Conservation (phyloP, 2,797 vertebrate species). For the Sciaenops ocellatus region DNA sequence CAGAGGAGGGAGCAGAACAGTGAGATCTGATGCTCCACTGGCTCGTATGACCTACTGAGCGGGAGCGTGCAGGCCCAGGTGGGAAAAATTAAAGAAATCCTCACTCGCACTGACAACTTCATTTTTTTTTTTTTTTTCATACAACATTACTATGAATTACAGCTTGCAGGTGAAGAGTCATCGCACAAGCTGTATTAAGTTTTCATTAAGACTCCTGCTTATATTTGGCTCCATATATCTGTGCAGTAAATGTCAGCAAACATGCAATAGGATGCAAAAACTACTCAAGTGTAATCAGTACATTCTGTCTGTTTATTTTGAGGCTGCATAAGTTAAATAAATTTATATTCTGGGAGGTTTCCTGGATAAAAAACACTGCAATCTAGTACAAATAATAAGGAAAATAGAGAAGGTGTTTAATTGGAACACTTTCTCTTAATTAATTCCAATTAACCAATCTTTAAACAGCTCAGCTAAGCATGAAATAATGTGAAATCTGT, state of each 20-base stretch:
- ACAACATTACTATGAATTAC: not conserved
- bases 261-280: not conserved
- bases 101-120: conserved; percentile 36
- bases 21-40: conserved; percentile 67
- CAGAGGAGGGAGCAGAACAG: conserved; percentile 71
- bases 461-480: not conserved
- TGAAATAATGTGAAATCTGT: not conserved
- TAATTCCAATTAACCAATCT: not conserved
- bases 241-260: not conserved
- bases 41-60: conserved; percentile 64
- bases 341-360: not conserved
- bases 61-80: conserved; percentile 69
- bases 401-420: not conserved
- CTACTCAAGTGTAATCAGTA: not conserved
- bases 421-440: not conserved
- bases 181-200: not conserved
- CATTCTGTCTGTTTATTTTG: not conserved
- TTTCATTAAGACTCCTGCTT: not conserved
- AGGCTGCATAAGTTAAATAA: not conserved
- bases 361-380: not conserved
- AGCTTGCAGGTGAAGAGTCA: conserved; percentile 23
- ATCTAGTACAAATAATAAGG: not conserved
- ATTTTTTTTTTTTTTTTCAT: conserved; percentile 27
- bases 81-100: conserved; percentile 42
- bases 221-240: too few species aligned